phyloP scores from a whole-genome alignment of 2,113 vertebrate genomes.

The human region GRCh38 chr18:58603001-58603500 shows the following conservation, averaged over 20 bases:
- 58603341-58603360: neutral
- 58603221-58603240: neutral
- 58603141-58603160: no score
- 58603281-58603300: neutral
- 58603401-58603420: neutral
- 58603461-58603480: rapidly evolving
- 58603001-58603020: no score
- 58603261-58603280: neutral
- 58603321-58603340: neutral
- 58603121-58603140: no score
- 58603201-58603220: no score
- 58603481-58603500: rapidly evolving
- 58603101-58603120: no score
- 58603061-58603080: no score
- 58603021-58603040: no score
- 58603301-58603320: neutral
- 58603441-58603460: neutral
- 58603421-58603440: neutral
- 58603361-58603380: rapidly evolving
- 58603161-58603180: no score
- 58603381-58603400: neutral
- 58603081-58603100: no score
- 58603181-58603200: no score
- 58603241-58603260: neutral
- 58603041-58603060: no score